phyloP scores from a whole-genome alignment of 2,797 vertebrate genomes.

The Bucorvus abyssinicus region DNA sequence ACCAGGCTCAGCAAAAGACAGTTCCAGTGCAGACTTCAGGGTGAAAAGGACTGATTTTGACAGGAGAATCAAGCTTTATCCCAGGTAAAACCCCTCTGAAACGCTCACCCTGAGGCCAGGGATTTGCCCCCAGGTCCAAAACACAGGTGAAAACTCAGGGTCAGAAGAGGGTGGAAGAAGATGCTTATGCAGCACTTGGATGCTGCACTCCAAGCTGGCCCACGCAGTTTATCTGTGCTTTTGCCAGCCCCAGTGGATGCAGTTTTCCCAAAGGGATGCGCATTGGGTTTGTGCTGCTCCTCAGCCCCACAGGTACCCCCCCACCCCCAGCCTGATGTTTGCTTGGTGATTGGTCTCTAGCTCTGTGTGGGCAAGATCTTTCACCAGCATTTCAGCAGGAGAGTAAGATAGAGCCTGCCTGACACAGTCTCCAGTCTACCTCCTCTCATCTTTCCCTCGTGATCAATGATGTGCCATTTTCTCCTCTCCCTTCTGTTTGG shows the following conservation, averaged over 20 bases:
- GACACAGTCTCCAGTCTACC: accelerated
- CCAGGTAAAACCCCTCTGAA: background rate
- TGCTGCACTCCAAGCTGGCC: background rate
- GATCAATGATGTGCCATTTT: background rate
- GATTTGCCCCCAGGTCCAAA: background rate
- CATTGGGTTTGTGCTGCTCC: too few relatives aligned
- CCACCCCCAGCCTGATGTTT: too few relatives aligned
- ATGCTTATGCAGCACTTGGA: background rate
- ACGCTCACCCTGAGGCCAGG: background rate
- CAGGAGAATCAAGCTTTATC: background rate
- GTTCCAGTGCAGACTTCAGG: background rate
- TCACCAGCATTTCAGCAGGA: background rate
- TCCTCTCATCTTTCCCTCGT: background rate
- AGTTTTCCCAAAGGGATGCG: background rate
- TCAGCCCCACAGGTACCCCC: too few relatives aligned
- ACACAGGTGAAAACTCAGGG: too few relatives aligned
- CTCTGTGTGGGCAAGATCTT: background rate
- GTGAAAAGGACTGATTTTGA: background rate
- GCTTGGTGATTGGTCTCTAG: accelerated
- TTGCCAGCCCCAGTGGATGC: background rate
- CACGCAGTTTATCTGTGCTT: background rate
- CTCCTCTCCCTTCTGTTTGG: background rate
- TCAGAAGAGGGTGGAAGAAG: background rate
- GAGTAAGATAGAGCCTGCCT: too few relatives aligned
- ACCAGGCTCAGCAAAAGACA: background rate